Percentiles rank a stretch among this genome's conserved stretches.
phyloP scores from a whole-genome alignment of 2,888 invertebrate species.

The Tetragnatha montana region DNA sequence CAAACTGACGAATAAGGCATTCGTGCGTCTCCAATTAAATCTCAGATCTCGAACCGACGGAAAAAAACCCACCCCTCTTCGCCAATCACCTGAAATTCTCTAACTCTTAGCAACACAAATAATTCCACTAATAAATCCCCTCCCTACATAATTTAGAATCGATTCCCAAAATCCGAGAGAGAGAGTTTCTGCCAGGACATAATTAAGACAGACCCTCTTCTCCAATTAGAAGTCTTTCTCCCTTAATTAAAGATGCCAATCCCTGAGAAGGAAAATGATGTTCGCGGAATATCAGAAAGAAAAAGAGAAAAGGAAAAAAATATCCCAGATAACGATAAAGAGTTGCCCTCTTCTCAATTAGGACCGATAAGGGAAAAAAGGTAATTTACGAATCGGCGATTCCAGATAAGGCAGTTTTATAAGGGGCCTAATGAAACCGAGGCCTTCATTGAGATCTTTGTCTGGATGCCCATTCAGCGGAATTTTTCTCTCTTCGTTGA shows the following conservation, averaged over 20 bases:
- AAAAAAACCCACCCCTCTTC: too few relatives aligned
- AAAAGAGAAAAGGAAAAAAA: slow-evolving; percentile 3
- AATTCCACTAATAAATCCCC: too few relatives aligned
- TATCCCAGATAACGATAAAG: slow-evolving; percentile 14
- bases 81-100: too few relatives aligned
- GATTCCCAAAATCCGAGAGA: neutral
- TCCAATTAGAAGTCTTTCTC: slow-evolving; percentile 45
- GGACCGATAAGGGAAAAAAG: slow-evolving; percentile 8
- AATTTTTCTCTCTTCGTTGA: neutral
- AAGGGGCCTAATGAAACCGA: slow-evolving; percentile 29
- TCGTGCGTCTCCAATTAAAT: too few relatives aligned
- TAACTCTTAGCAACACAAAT: too few relatives aligned
- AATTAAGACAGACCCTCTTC: slow-evolving; percentile 46
- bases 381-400: slow-evolving; percentile 49
- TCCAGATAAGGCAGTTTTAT: slow-evolving; percentile 43
- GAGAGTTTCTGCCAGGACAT: slow-evolving; percentile 2
- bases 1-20: too few relatives aligned
- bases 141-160: neutral
- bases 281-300: neutral
- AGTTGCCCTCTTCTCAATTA: slow-evolving; percentile 45
- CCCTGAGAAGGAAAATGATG: neutral
- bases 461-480: slow-evolving; percentile 8
- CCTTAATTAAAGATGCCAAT: slow-evolving; percentile 51
- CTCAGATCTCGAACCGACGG: too few relatives aligned
- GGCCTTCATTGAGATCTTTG: slow-evolving; percentile 41